phyloP scores from a whole-genome alignment of 2,797 vertebrate species.

The Platalea minor region DNA sequence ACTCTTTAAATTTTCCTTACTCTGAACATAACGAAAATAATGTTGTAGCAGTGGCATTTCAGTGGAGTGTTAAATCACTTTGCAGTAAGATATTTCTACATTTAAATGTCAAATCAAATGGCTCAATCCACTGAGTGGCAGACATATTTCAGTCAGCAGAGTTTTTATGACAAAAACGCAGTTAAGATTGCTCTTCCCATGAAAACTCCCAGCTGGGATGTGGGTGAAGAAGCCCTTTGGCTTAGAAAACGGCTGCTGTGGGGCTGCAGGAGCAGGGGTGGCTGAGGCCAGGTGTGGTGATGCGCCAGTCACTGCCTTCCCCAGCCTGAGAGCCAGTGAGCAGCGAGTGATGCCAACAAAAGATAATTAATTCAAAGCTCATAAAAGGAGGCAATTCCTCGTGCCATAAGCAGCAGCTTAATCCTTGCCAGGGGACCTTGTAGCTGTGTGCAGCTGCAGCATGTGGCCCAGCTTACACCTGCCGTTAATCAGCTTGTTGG shows the following conservation, averaged over 20 bases:
- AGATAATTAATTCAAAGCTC: background rate
- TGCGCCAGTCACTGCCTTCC: rapidly evolving
- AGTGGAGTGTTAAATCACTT: background rate
- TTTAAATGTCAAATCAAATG: background rate
- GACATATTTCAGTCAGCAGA: background rate
- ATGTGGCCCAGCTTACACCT: background rate
- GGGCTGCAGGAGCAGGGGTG: background rate
- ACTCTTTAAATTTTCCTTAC: background rate
- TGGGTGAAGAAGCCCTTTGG: background rate
- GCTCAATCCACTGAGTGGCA: background rate
- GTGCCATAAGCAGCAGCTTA: background rate
- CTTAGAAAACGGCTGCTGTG: background rate
- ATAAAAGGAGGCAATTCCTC: background rate
- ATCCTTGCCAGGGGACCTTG: background rate
- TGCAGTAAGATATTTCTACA: background rate
- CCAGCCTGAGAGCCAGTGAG: rapidly evolving
- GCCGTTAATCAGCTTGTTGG: background rate
- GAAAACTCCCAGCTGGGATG: background rate
- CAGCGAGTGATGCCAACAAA: background rate
- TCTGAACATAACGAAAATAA: background rate
- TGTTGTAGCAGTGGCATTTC: background rate
- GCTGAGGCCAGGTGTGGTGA: background rate
- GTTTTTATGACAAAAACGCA: background rate
- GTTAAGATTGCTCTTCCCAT: background rate
- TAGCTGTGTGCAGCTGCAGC: background rate